Evolutionary conservation across 2,113 vertebrate species (phyloP), one percentile per base, ranked within the genome.

Genomic region (Odontesthes bonariensis): DNA sequence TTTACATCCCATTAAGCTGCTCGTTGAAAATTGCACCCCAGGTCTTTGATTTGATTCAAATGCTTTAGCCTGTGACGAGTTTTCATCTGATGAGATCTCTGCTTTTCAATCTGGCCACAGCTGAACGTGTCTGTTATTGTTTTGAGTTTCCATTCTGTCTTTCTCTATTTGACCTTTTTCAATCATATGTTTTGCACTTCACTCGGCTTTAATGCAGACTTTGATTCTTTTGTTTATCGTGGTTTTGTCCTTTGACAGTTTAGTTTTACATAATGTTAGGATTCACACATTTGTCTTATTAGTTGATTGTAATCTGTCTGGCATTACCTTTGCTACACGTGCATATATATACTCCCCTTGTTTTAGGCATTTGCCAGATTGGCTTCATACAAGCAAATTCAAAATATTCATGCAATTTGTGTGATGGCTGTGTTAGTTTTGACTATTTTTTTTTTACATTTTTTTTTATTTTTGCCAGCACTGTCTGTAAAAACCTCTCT

Each of bases 61-160:
- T 44, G 22, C 42, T 59, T 77, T 57, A 59, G 4, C 31, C 60
- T 38, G 17, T 53, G 22, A 47, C 47, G 23, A 47, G 17, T 49
- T 38, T 47, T 58, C 6, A 49, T 0, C 54, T 5, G 8, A 60
- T 71, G n/a, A 59, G 64, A 47, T 47, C 8, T 49, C 32, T 27
- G 27, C 11, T 20, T 42, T 33, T 16, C 23, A 14, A 8, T 32
- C 17, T 56, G 35, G 8, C 23, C 17, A 4, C 27, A 19, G 14
- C 42, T 44, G 42, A 44, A 16, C 42, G 3, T 44, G 42, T 44
- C 42, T 14, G 42, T 44, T 5, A 44, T 23, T 16, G 12, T 17
- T 8, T 42, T 42, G 58, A 60, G 20, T 61, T 61, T 44, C 12
- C 42, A 22, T 42, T 33, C 11, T 5, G 35, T 60, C 17, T 22